Base-by-base conservation (phyloP, 1,140 invertebrate genomes). In the Trypoxylus dichotomus region DNA sequence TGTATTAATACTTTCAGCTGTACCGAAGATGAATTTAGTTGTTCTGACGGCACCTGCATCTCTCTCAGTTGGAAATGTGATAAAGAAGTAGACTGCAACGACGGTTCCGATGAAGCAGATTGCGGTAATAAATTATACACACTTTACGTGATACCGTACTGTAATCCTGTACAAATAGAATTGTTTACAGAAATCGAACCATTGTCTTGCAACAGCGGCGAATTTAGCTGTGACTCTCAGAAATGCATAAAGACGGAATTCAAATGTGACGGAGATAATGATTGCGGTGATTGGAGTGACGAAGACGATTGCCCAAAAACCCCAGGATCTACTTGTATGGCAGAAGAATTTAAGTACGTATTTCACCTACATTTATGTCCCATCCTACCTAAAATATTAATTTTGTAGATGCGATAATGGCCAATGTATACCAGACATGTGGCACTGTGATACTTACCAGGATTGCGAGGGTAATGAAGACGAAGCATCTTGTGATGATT, bases 201-300 rank as follows among this genome's bases (percentile, higher is more conserved):
- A 13, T 84, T 88, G 3, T 84, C 85, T n/a, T 95, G 93, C 81
- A 90, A 89, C 8, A 90, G 92, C 76, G 90, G 90, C 10, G 92
- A 94, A 84, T 93, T 94, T 78, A 90, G 92, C 84, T 95, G 94
- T 82, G 89, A 89, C 71, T 88, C 88, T 8, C 88, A 89, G 15
- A 89, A 89, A 74, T 95, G 94, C 81, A 91, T 94, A 19, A 90
- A 92, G 8, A 90, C 90, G 79, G 90, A 92, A 29, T 94, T 95
- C 79, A 90, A 91, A 77, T 97, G 96, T 84, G 95, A 97, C 83
- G 93, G 93, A 0, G 93, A 96, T 81, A 94, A 97, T 83, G 95
- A 97, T 84, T 97, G 96, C 83, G 95, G 94, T 1, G 96, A 97
- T 84, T 93, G 92, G 88, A 95, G 93, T 76, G 93, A 94, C 80